These are phyloP conservation scores for Tragulus kanchil DNA, from an alignment of 2,113 vertebrate species.

Conservation along the genomic window DNA sequence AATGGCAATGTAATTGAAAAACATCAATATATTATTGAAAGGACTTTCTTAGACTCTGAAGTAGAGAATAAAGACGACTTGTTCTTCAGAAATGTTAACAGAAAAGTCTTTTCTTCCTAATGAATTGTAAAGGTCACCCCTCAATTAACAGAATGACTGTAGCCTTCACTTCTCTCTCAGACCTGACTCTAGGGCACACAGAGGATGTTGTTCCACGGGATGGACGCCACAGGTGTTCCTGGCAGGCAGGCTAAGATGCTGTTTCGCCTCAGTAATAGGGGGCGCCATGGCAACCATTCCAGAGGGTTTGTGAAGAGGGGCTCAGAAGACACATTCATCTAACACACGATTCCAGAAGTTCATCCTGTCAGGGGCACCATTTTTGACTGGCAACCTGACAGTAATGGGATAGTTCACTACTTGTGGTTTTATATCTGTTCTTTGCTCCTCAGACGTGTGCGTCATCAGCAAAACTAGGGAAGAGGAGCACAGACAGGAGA, in stretches of 20 bases:
- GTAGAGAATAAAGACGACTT: slow-evolving; percentile 29
- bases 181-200: neutral
- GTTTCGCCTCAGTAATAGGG: neutral
- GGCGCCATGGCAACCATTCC: neutral
- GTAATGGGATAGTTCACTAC: neutral
- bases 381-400: neutral
- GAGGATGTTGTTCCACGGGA: neutral
- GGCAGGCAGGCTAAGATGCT: neutral
- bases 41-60: slow-evolving; percentile 33
- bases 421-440: neutral
- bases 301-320: neutral
- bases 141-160: neutral
- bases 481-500: neutral
- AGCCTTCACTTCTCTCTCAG: neutral
- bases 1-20: slow-evolving; percentile 43
- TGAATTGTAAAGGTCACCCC: neutral
- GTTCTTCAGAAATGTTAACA: neutral
- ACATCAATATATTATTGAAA: slow-evolving; percentile 22
- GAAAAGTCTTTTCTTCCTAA: neutral
- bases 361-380: neutral
- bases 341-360: neutral
- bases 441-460: neutral
- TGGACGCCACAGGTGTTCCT: neutral
- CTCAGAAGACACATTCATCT: neutral
- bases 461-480: neutral